Conservation (phyloP, 1,140 invertebrate genomes). For the Penaeus vannamei region DNA sequence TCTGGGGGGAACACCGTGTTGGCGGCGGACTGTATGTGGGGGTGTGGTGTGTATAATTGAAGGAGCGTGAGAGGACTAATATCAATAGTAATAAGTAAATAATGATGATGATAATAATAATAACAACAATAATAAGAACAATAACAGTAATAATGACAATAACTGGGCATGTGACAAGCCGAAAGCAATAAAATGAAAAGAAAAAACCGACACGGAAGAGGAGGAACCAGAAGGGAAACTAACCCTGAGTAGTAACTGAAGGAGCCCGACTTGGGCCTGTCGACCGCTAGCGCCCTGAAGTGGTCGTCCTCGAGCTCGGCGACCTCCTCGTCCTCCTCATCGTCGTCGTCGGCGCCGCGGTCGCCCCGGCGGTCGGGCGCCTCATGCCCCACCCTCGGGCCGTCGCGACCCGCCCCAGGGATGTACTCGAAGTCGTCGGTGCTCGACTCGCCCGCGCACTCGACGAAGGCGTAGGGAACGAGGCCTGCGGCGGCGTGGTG, state of each 20-base stretch:
- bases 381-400: neutral
- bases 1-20: no score
- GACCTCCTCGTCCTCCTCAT: slow-evolving; percentile 4
- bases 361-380: neutral
- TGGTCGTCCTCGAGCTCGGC: no score
- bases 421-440: neutral
- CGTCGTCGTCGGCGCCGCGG: neutral
- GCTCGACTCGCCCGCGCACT: neutral
- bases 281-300: no score
- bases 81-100: no score
- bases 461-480: slow-evolving; percentile 1
- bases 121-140: no score
- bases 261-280: slow-evolving; percentile 43
- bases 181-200: neutral
- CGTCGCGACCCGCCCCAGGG: neutral
- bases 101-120: no score
- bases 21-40: no score
- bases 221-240: neutral
- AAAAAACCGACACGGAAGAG: neutral
- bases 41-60: no score
- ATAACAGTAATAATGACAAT: no score
- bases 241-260: slow-evolving; percentile 52
- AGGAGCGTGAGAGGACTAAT: no score
- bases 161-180: neutral
- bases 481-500: neutral